These are phyloP conservation scores for Myotis findleyi DNA, from an alignment of 2,797 vertebrate genomes.

Conservation along the genomic window DNA sequence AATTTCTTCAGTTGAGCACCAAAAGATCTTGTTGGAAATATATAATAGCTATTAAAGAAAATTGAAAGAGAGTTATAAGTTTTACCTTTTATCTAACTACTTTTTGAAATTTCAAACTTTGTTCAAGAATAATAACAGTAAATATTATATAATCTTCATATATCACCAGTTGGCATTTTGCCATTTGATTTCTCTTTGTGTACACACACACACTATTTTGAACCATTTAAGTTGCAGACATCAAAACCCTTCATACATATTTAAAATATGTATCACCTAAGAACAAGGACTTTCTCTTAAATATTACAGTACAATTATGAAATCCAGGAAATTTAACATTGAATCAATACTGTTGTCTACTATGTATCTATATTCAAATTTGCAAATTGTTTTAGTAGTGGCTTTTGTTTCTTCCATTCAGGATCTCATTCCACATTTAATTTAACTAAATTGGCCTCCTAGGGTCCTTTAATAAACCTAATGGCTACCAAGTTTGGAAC, in stretches of 20 bases:
- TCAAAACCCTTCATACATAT: not conserved
- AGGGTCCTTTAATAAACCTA: not conserved
- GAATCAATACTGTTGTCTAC: not conserved
- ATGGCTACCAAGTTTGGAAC: not conserved
- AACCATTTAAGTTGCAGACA: not conserved
- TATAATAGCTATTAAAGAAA: not conserved
- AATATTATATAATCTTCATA: not conserved
- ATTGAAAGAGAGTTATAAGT: not conserved
- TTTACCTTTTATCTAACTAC: not conserved
- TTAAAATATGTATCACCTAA: constrained; percentile 43
- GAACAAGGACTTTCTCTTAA: not conserved
- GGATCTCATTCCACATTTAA: not conserved
- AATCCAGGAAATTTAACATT: constrained; percentile 28
- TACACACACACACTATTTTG: not conserved
- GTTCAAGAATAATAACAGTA: not conserved
- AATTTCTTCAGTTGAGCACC: not conserved
- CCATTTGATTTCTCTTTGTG: not conserved
- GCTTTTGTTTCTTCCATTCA: not conserved
- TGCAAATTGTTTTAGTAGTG: not conserved
- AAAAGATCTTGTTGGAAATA: constrained; percentile 33
- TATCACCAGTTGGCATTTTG: constrained; percentile 35
- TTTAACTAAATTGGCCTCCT: not conserved
- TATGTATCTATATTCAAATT: constrained; percentile 14
- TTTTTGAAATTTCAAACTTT: constrained; percentile 30
- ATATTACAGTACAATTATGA: not conserved